Evolutionary conservation across 2,888 invertebrate genomes (phyloP), one percentile per base, ranked within the genome.

Genomic region (Drosophila dives): DNA sequence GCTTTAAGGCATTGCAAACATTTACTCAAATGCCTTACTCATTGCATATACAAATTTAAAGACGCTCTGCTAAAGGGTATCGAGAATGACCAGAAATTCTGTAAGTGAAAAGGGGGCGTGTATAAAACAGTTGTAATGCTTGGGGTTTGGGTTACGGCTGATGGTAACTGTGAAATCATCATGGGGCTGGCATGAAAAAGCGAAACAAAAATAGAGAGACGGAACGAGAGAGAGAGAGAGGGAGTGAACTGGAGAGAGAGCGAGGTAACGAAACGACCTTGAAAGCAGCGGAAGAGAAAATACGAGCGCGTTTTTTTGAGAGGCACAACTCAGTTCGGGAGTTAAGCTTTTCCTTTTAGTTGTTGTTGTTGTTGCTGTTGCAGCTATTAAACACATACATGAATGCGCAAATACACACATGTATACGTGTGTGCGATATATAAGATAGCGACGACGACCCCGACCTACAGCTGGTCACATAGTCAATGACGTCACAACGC

Each of bases 401-500:
- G 63, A 12, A 20, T 20, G 20, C 20, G 12, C 45, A 20, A 23
- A 8, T 7, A 20, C 11, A 45, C 17, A 53, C 7, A 23, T 23
- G 38, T 29, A n/a, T 26, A 12, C 26, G 34, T 53, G 15, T 38
- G 11, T 17, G 2, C 15, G 34, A n/a, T 38, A 11, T 29, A 40
- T 32, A 40, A 51, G 53, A 62, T 33, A 55, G 33, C 76, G 20
- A 64, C 59, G 68, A 62, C 87, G 85, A 87, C 76, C 87, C 83
- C 80, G 78, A 80, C 85, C 80, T 85, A 78, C 86, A 86, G 79
- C 74, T 81, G 71, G 73, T 67, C 69, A 59, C 68, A 78, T 69
- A 79, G 51, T 77, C 72, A 88, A 81, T 87, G 90, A 87, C 86
- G 86, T 90, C 86, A 90, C 86, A 86, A 77, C 86, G 77, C 76